phyloP scores from a whole-genome alignment of 1,140 invertebrate species.

The Telenomus remus region DNA sequence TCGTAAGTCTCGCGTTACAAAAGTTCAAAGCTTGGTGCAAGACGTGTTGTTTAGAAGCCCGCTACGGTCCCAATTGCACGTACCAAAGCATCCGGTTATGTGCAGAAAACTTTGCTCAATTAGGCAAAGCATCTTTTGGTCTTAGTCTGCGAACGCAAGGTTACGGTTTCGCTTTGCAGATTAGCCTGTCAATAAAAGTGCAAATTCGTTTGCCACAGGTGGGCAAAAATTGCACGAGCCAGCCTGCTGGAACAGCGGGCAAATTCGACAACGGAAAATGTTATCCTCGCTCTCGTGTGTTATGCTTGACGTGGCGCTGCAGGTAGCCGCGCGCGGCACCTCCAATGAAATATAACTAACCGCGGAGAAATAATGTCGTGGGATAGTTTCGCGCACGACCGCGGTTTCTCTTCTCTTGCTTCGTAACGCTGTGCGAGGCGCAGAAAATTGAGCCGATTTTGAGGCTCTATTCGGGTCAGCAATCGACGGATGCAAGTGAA shows the following conservation, averaged over 20 bases:
- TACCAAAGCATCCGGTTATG: too few species aligned
- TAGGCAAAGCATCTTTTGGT: constrained; percentile 12
- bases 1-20: constrained; percentile 8
- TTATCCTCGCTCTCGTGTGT: constrained; percentile 63
- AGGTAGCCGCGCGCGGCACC: constrained; percentile 56
- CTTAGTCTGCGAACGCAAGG: constrained; percentile 4
- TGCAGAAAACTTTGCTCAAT: constrained; percentile 29
- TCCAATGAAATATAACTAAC: constrained; percentile 55
- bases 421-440: constrained; percentile 41
- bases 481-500: constrained; percentile 20
- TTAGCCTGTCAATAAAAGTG: constrained; percentile 5
- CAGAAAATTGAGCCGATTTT: constrained; percentile 61
- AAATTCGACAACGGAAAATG: constrained; percentile 66
- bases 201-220: constrained; percentile 2
- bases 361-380: constrained; percentile 69
- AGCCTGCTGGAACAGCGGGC: constrained; percentile 56
- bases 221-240: constrained; percentile 43
- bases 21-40: constrained; percentile 32
- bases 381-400: constrained; percentile 66
- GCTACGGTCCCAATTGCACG: too few species aligned
- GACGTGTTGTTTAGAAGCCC: too few species aligned
- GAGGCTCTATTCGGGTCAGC: constrained; percentile 62
- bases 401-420: constrained; percentile 59
- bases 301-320: constrained; percentile 56
- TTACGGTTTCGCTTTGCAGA: neutral